A percentile compares a stretch with the other conserved stretches of the same genome.
phyloP scores from a whole-genome alignment of 2,113 vertebrate species.

The Riparia riparia region DNA sequence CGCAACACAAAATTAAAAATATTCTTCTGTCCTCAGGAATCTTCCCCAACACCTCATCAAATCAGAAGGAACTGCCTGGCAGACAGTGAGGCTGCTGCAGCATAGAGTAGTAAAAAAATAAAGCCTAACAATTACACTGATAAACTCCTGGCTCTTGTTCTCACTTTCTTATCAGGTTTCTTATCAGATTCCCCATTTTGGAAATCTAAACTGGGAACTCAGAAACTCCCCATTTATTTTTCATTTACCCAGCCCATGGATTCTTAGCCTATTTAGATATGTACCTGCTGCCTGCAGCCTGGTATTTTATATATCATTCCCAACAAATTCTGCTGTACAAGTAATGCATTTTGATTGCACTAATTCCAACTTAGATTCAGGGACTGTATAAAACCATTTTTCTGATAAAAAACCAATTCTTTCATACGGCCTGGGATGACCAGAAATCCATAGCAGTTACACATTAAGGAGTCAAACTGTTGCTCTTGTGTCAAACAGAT shows the following conservation, averaged over 20 bases:
- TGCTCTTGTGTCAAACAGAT: not conserved
- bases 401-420: not conserved
- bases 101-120: not conserved
- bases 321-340: not conserved
- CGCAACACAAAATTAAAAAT: not conserved
- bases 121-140: not conserved
- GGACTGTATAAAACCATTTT: not conserved
- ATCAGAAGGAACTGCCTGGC: not conserved
- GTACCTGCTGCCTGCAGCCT: not conserved
- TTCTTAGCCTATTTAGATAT: not conserved
- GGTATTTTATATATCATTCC: not conserved
- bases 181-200: not conserved
- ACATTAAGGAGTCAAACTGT: not conserved
- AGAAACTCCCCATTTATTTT: not conserved
- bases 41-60: not conserved
- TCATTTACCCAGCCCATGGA: not conserved
- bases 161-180: not conserved
- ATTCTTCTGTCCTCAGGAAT: not conserved
- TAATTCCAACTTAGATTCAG: not conserved
- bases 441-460: not conserved
- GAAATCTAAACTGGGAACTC: not conserved
- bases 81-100: not conserved
- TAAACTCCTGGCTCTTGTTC: not conserved
- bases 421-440: not conserved
- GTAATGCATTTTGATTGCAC: not conserved